Evolutionary conservation across 2,797 vertebrate species (phyloP).

Genomic region (Ceryle rudis): DNA sequence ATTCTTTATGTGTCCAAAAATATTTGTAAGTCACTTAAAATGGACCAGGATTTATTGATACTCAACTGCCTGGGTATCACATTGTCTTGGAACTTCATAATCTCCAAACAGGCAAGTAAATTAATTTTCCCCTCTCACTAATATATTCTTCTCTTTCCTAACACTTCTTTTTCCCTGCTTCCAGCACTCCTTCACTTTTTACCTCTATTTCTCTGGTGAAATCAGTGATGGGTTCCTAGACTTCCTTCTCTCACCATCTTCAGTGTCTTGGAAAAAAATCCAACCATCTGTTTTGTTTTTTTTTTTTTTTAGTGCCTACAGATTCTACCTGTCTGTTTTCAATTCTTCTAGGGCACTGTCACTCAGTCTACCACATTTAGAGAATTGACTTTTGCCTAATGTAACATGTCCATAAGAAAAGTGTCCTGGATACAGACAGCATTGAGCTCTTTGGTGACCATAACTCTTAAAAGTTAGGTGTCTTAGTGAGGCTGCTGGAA

Average conservation of each 20-base stretch:
- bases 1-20: background rate
- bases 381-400: background rate
- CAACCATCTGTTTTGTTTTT: background rate
- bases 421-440: background rate
- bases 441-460: background rate
- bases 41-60: background rate
- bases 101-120: background rate
- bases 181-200: background rate
- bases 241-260: background rate
- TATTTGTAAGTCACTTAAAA: background rate
- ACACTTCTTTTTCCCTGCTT: too few relatives aligned
- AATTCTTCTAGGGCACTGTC: background rate
- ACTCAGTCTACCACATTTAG: background rate
- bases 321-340: background rate
- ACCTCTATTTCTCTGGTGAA: background rate
- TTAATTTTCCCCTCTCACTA: fast-evolving
- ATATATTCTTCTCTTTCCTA: background rate
- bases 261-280: background rate
- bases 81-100: background rate
- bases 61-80: fast-evolving
- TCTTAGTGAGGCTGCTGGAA: background rate
- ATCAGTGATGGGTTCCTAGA: fast-evolving
- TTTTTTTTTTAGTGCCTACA: background rate
- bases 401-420: background rate
- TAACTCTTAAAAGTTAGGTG: fast-evolving